Evolutionary conservation across 2,888 invertebrate genomes (phyloP).

Genomic region (Tinea semifulvella): DNA sequence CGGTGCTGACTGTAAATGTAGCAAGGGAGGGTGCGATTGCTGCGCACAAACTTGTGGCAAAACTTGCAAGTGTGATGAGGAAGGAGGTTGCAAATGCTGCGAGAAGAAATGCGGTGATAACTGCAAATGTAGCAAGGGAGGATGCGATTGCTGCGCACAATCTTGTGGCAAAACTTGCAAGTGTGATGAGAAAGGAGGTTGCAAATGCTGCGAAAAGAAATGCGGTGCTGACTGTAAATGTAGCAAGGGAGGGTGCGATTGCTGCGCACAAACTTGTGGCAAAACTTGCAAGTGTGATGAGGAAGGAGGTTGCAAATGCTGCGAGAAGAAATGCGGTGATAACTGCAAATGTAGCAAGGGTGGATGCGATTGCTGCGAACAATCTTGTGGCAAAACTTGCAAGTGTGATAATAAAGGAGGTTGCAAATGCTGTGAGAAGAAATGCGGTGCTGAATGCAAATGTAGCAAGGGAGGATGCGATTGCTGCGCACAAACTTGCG

Average conservation of each 20-base stretch:
- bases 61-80: slow-evolving; percentile 24
- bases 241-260: background rate
- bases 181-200: slow-evolving; percentile 18
- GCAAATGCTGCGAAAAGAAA: slow-evolving; percentile 17
- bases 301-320: slow-evolving; percentile 19
- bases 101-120: slow-evolving; percentile 28
- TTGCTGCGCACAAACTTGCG: background rate
- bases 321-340: slow-evolving; percentile 23
- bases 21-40: slow-evolving; percentile 18
- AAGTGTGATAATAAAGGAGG: slow-evolving; percentile 20
- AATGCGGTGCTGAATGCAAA: slow-evolving; percentile 17
- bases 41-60: slow-evolving; percentile 6
- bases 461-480: slow-evolving; percentile 23
- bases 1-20: slow-evolving; percentile 27
- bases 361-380: slow-evolving; percentile 26
- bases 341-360: slow-evolving; percentile 26
- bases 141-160: slow-evolving; percentile 19
- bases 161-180: slow-evolving; percentile 10
- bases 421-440: slow-evolving; percentile 17
- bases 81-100: slow-evolving; percentile 20
- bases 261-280: slow-evolving; percentile 1
- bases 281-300: slow-evolving; percentile 22
- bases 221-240: slow-evolving; percentile 15
- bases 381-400: slow-evolving; percentile 26
- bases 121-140: slow-evolving; percentile 22